Evolutionary conservation across 2,113 vertebrate species (phyloP).

Genomic region (Tachycineta bicolor): DNA sequence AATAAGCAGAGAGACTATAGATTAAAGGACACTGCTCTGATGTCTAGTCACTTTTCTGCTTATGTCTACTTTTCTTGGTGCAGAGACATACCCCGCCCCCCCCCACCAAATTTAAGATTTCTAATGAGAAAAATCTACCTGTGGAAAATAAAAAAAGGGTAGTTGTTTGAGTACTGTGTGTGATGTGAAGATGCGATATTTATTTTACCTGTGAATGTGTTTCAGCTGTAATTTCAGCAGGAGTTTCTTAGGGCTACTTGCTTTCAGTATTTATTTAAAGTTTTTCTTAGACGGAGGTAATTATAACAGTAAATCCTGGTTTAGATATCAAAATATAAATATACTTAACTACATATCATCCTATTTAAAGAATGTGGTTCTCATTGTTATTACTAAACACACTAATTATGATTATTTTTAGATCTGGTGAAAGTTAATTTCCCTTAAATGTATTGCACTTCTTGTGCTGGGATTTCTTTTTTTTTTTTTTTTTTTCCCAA

Average conservation of each 20-base stretch:
- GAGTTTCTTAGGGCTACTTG: not conserved
- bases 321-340: not conserved
- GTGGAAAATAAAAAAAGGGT: not conserved
- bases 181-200: not conserved
- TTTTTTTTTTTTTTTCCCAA: no score
- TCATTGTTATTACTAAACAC: not conserved
- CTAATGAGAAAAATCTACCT: not conserved
- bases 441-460: not conserved
- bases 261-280: not conserved
- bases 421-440: not conserved
- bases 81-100: fast-evolving
- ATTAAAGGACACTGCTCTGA: not conserved
- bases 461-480: not conserved
- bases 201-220: not conserved
- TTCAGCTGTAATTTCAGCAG: not conserved
- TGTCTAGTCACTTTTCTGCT: not conserved
- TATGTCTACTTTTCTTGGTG: not conserved
- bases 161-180: not conserved
- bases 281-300: not conserved
- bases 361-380: not conserved
- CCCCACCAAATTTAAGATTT: not conserved
- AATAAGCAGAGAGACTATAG: not conserved
- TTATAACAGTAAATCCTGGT: constrained; percentile 6
- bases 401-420: constrained; percentile 24
- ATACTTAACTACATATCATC: not conserved